Evolutionary conservation across 2,888 invertebrate genomes (phyloP).

Genomic region (Dendrolimus pini): DNA sequence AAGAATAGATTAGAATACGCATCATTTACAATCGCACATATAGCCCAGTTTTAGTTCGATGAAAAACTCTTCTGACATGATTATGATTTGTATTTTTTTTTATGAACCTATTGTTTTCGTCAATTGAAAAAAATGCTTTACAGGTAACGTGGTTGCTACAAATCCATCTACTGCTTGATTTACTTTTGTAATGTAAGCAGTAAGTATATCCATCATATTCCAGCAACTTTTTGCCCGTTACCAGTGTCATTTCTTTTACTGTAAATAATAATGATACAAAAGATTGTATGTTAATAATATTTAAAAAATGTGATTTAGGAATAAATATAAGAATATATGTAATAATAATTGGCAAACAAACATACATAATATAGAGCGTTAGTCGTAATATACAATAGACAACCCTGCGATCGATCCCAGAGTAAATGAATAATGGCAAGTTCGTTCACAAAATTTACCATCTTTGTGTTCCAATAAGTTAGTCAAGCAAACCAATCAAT

Average conservation of each 20-base stretch:
- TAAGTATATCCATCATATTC: neutral
- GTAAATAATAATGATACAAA: slow-evolving; percentile 3
- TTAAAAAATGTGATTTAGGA: too few species aligned
- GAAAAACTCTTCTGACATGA: neutral
- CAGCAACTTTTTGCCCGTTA: neutral
- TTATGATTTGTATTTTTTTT: neutral
- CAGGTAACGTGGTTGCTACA: neutral
- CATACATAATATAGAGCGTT: too few species aligned
- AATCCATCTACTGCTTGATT: neutral
- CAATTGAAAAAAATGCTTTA: neutral
- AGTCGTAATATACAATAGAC: too few species aligned
- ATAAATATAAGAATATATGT: too few species aligned
- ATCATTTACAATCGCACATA: neutral
- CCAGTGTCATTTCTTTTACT: slow-evolving; percentile 19
- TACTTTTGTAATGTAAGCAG: neutral
- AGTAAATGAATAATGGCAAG: too few species aligned
- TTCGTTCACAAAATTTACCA: too few species aligned
- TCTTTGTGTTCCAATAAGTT: too few species aligned
- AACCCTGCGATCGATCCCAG: too few species aligned
- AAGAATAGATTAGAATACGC: too few species aligned
- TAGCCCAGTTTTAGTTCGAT: neutral
- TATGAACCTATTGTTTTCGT: slow-evolving; percentile 1
- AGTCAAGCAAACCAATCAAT: too few species aligned
- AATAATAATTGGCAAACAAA: too few species aligned
- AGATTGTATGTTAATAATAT: too few species aligned